Conservation (phyloP, 1,140 invertebrate species). For the Scylla paramamosain region DNA sequence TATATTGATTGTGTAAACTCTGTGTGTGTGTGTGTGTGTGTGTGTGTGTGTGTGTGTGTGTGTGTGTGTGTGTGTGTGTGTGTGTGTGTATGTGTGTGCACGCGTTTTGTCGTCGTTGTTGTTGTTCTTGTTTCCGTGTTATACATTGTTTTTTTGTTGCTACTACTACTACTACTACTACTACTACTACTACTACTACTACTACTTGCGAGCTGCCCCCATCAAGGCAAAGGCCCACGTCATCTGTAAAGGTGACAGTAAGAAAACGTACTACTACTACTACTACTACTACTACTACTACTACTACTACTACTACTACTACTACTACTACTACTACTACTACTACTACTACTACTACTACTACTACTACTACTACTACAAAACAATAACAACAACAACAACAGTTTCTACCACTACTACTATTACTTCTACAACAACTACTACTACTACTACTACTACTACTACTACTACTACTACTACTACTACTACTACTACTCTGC, state of each 20-base stretch:
- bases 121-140: too few relatives aligned
- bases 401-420: background rate
- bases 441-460: constrained; percentile 12
- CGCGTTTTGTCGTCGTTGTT: too few relatives aligned
- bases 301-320: background rate
- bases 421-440: background rate
- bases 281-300: constrained; percentile 1
- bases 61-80: too few relatives aligned
- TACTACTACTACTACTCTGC: background rate
- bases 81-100: too few relatives aligned
- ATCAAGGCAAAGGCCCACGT: too few relatives aligned
- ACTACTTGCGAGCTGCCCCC: too few relatives aligned
- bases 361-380: background rate
- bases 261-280: background rate
- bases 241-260: too few relatives aligned
- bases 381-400: background rate
- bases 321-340: background rate
- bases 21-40: too few relatives aligned
- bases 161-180: too few relatives aligned
- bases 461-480: constrained; percentile 2
- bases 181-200: background rate
- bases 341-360: constrained; percentile 18
- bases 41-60: too few relatives aligned
- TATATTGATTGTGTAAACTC: too few relatives aligned
- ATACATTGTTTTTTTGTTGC: too few relatives aligned